Evolutionary conservation across 2,113 vertebrate species (phyloP).

Genomic region (Cavia aperea): DNA sequence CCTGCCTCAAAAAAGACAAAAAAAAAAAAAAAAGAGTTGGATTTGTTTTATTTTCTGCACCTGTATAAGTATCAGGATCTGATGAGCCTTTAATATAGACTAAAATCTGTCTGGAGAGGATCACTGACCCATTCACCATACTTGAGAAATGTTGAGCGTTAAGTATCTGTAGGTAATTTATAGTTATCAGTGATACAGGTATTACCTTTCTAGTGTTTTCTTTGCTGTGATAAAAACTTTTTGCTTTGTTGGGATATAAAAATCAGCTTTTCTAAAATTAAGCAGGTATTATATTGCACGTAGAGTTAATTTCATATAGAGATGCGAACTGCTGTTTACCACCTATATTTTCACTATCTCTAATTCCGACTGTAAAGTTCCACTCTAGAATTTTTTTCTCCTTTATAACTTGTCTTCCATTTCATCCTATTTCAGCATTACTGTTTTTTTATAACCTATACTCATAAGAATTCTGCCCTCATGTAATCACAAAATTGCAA

Average conservation of each 20-base stretch:
- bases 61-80: background rate
- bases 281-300: background rate
- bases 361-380: slow-evolving; percentile 10
- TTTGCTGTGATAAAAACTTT: slow-evolving; percentile 5
- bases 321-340: background rate
- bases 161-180: background rate
- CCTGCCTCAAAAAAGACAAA: too few species aligned
- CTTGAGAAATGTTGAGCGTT: slow-evolving; percentile 3
- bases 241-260: background rate
- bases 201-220: background rate
- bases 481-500: background rate
- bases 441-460: background rate
- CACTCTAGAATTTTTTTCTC: background rate
- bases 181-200: background rate
- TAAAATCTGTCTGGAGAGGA: background rate
- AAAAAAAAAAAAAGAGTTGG: background rate
- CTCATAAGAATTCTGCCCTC: background rate
- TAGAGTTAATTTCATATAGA: slow-evolving; percentile 14
- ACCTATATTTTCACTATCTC: background rate
- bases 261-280: background rate
- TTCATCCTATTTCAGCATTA: slow-evolving; percentile 14
- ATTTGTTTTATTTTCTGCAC: slow-evolving; percentile 14
- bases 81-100: slow-evolving; percentile 2
- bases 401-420: slow-evolving; percentile 6
- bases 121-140: background rate